Percentiles rank a stretch among this genome's conserved stretches.
Conservation (phyloP, 2,888 invertebrate genomes). For the Eremobia ochroleuca region DNA sequence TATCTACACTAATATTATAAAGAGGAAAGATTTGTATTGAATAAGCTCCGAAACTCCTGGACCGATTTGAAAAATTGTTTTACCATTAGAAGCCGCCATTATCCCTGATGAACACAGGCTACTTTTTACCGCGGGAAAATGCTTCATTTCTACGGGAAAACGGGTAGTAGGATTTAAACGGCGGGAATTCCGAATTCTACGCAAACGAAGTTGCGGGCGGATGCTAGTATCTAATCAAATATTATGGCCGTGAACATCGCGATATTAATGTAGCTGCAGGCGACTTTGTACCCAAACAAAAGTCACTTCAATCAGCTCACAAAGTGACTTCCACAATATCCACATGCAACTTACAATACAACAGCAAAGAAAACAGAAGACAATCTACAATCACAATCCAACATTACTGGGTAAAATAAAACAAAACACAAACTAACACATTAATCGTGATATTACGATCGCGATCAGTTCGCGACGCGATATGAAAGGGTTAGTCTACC, state of each 20-base stretch:
- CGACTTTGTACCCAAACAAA: background rate
- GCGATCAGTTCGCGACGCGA: slow-evolving; percentile 84
- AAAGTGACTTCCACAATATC: background rate
- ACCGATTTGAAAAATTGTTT: too few species aligned
- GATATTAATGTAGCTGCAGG: background rate
- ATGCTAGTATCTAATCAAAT: too few species aligned
- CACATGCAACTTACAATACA: background rate
- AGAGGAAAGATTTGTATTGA: too few species aligned
- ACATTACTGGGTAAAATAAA: slow-evolving; percentile 65
- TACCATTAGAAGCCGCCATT: too few species aligned
- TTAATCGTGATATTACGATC: slow-evolving; percentile 86
- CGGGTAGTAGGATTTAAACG: too few species aligned
- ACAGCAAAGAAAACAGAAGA: slow-evolving; percentile 1
- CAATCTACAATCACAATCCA: slow-evolving; percentile 40
- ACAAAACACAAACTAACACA: slow-evolving; percentile 77
- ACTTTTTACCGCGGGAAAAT: too few species aligned
- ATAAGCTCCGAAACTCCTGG: too few species aligned
- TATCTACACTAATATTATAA: too few species aligned
- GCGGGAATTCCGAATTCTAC: too few species aligned
- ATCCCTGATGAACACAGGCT: too few species aligned
- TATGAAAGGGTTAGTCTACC: slow-evolving; percentile 87
- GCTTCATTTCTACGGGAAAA: too few species aligned
- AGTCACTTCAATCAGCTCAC: background rate
- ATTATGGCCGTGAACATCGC: background rate
- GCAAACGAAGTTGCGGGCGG: too few species aligned